Percentiles rank a stretch among this genome's conserved stretches.
Conservation (phyloP, 2,797 vertebrate species). For the Orientallactaga sibirica region DNA sequence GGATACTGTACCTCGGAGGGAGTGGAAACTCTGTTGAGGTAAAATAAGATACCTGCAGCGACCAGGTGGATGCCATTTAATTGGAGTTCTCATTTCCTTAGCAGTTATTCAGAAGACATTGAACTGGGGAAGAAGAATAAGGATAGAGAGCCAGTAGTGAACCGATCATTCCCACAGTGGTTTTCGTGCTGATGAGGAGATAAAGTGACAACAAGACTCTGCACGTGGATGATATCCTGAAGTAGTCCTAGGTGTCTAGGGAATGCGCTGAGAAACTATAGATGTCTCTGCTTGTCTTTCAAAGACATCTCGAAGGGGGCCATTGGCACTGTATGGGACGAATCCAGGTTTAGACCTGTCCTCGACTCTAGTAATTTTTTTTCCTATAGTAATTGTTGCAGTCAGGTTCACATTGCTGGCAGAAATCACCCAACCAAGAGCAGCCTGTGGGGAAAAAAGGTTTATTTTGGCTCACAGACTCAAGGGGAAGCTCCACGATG, state of each 20-base stretch:
- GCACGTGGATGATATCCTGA: background rate
- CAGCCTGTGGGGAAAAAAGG: no score
- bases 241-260: background rate
- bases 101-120: background rate
- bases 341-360: background rate
- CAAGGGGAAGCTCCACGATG: no score
- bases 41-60: background rate
- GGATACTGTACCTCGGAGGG: background rate
- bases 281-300: background rate
- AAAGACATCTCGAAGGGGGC: background rate
- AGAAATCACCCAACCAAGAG: no score
- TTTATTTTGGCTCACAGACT: no score
- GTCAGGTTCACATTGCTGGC: no score
- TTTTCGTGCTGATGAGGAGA: background rate
- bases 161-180: background rate
- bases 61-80: conserved; percentile 20
- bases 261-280: background rate
- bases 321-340: background rate
- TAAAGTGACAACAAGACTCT: conserved; percentile 3
- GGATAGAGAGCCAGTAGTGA: background rate
- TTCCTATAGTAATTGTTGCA: background rate
- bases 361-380: background rate
- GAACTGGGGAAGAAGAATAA: background rate
- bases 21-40: background rate
- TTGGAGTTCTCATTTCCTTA: background rate